Percentiles rank a stretch among this genome's conserved stretches.
Conservation (phyloP, 2,113 vertebrate species). For the Pimephales promelas region DNA sequence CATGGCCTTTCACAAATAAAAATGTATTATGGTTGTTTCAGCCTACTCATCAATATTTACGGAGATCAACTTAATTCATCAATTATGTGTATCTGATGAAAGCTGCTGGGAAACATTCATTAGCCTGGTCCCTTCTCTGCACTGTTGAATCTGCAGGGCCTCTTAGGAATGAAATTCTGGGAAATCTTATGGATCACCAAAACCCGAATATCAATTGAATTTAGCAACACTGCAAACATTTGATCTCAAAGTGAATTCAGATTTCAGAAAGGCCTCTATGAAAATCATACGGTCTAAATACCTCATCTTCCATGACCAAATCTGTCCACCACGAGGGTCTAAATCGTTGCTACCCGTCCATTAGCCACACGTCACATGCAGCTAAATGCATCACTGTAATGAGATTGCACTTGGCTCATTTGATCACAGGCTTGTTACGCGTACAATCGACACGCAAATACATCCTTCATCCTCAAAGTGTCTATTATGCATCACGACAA, state of each 20-base stretch:
- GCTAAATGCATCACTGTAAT: slow-evolving; percentile 79
- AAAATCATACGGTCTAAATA: background rate
- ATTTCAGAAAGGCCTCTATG: background rate
- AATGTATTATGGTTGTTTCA: slow-evolving; percentile 48
- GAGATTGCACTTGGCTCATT: slow-evolving; percentile 72
- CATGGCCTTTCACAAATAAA: slow-evolving; percentile 56
- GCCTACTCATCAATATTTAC: slow-evolving; percentile 55
- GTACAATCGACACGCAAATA: slow-evolving; percentile 70
- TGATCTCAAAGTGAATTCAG: background rate
- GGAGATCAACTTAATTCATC: slow-evolving; percentile 44
- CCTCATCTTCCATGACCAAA: slow-evolving; percentile 11
- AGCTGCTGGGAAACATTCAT: slow-evolving; percentile 49
- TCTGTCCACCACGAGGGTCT: slow-evolving; percentile 22
- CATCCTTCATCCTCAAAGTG: slow-evolving; percentile 71
- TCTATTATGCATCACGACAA: slow-evolving; percentile 35
- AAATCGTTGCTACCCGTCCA: slow-evolving; percentile 68
- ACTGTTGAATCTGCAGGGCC: background rate
- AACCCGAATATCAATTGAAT: background rate
- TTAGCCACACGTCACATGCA: slow-evolving; percentile 76
- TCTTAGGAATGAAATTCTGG: slow-evolving; percentile 17
- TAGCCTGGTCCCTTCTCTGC: slow-evolving; percentile 11
- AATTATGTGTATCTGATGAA: slow-evolving; percentile 38
- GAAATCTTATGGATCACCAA: background rate
- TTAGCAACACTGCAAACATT: background rate
- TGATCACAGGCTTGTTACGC: slow-evolving; percentile 77